A percentile compares a stretch with the other conserved stretches of the same genome.
Evolutionary conservation across 2,888 invertebrate species (phyloP).

Genomic region (Spodoptera picta): DNA sequence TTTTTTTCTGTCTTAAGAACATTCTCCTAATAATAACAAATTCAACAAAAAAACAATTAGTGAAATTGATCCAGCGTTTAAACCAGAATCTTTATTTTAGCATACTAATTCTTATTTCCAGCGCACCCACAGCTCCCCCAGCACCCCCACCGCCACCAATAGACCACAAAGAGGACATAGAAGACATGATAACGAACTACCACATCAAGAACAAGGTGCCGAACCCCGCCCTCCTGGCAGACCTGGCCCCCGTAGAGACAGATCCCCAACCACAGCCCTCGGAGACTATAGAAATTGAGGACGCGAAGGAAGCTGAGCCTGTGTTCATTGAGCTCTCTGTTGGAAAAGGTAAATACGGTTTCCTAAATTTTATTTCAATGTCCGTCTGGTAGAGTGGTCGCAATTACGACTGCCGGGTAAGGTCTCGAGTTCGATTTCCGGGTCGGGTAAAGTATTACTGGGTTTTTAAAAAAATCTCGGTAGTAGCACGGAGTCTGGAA

Average conservation of each 20-base stretch:
- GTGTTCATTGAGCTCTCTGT: constrained; percentile 76
- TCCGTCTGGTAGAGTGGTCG: too few species aligned
- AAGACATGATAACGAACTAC: constrained; percentile 78
- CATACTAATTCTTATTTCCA: constrained; percentile 4
- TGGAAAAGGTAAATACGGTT: constrained; percentile 62
- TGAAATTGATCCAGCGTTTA: too few species aligned
- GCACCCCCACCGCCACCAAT: not conserved
- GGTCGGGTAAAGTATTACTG: too few species aligned
- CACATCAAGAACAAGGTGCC: constrained; percentile 74
- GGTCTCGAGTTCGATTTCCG: too few species aligned
- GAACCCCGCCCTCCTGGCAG: constrained; percentile 43
- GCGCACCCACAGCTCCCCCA: not conserved
- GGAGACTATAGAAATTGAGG: constrained; percentile 23
- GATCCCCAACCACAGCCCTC: not conserved
- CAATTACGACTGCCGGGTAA: too few species aligned
- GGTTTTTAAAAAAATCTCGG: too few species aligned
- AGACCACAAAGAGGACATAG: constrained; percentile 71
- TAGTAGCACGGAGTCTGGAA: too few species aligned
- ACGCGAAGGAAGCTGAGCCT: constrained; percentile 48
- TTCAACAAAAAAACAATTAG: too few species aligned
- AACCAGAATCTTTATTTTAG: too few species aligned
- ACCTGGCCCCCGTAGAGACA: constrained; percentile 14
- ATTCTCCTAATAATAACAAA: too few species aligned
- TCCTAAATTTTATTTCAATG: too few species aligned
- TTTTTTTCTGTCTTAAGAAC: too few species aligned